Conservation (phyloP, 2,797 vertebrate species). For the Betta splendens region DNA sequence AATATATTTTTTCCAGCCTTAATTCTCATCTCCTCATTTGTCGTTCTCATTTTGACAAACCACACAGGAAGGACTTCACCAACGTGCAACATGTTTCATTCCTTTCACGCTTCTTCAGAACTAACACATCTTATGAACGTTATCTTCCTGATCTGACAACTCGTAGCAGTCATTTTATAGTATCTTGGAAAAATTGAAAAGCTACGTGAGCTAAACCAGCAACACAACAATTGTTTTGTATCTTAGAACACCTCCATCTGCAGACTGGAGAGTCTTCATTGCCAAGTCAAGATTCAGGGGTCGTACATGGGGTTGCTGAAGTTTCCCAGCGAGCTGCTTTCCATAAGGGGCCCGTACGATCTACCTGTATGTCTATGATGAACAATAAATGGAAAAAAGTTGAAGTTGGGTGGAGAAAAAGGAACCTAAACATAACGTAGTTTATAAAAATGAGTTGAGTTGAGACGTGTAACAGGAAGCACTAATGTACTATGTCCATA, state of each 20-base stretch:
- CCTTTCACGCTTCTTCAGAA: too few species aligned
- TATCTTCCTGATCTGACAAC: too few species aligned
- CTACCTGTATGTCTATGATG: slow-evolving; percentile 79
- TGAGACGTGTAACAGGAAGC: not conserved
- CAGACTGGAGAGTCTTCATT: slow-evolving; percentile 1
- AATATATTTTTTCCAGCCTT: too few species aligned
- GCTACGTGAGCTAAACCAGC: not conserved
- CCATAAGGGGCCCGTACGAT: slow-evolving; percentile 86
- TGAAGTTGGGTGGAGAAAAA: not conserved
- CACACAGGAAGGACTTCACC: too few species aligned
- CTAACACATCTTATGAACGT: too few species aligned
- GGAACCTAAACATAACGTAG: not conserved
- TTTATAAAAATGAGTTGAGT: not conserved
- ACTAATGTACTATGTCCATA: too few species aligned
- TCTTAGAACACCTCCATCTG: slow-evolving; percentile 6
- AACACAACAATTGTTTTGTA: too few species aligned
- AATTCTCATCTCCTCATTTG: too few species aligned
- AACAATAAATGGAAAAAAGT: not conserved
- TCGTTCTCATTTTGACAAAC: too few species aligned
- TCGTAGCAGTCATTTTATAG: too few species aligned
- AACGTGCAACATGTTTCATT: too few species aligned
- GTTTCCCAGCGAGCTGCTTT: slow-evolving; percentile 84
- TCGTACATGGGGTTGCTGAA: slow-evolving; percentile 93
- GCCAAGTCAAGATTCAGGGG: slow-evolving; percentile 61
- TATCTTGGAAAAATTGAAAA: too few species aligned